Evolutionary conservation across 2,888 invertebrate species (phyloP), one percentile per base, ranked within the genome.

Genomic region (Drymonia ruficornis): DNA sequence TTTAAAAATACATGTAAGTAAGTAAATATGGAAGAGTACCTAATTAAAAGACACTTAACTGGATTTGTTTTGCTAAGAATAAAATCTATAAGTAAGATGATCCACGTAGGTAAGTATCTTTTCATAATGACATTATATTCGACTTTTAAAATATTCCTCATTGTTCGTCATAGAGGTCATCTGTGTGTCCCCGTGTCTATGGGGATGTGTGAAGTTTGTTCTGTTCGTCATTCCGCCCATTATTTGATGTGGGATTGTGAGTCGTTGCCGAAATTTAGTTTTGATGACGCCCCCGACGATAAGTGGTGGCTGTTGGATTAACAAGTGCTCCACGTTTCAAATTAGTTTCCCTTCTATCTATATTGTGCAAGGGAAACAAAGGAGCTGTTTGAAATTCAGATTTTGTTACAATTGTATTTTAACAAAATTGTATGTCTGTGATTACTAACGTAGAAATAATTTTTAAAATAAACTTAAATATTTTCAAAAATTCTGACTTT

Each of bases 231-330:
- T 83, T 86, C 71, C 81, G 75, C 79, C 80, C 76, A 83, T 81
- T 90, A 87, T 90, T 89, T 90, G 87, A 89, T 79, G 81, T 87
- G 84, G 86, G 88, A 88, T 88, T 87, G 83, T 77, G 81, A 75
- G 72, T 83, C 80, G 80, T 78, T 76, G 72, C 78, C 76, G 62
- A 83, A 86, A 83, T 87, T 78, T 84, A 87, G 89, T 89, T 89
- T 84, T 81, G 84, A 86, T 82, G 83, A 81, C 80, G 74, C 80
- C 76, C 80, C 67, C 69, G 67, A 79, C 74, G 74, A 75, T 81
- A 80, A 82, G 76, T 78, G 77, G 72, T 67, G 76, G 52, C 47
- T 52, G 60, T 56, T 61, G 70, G 76, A 80, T 82, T 81, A 79
- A 73, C 72, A 66, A 61, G 68, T 63, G 59, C 56, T 59, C 56